A percentile compares a stretch with the other conserved stretches of the same genome.
phyloP scores from a whole-genome alignment of 2,888 invertebrate genomes.

The Limenitis camilla region DNA sequence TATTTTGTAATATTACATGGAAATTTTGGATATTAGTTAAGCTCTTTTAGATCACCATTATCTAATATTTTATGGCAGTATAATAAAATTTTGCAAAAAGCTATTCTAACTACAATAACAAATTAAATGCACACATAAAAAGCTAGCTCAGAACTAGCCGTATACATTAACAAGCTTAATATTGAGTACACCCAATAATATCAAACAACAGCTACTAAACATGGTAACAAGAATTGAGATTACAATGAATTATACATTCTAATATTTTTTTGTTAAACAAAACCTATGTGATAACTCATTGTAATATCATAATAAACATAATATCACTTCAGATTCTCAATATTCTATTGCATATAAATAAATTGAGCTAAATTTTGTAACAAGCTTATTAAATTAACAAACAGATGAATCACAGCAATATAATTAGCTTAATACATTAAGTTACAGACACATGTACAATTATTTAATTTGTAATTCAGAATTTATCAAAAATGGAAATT shows the following conservation, averaged over 20 bases:
- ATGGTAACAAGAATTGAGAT: slow-evolving; percentile 3
- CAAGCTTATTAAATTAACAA: background rate
- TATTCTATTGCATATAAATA: slow-evolving; percentile 3
- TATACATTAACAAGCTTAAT: background rate
- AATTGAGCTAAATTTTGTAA: slow-evolving; percentile 3
- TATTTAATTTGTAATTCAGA: background rate
- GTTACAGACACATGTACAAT: background rate
- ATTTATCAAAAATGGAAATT: background rate
- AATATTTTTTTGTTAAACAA: too few relatives aligned
- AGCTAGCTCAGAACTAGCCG: slow-evolving; percentile 14
- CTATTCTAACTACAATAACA: slow-evolving; percentile 8
- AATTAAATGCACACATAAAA: slow-evolving; percentile 16
- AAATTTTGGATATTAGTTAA: too few relatives aligned
- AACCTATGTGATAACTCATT: too few relatives aligned
- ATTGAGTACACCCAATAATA: background rate
- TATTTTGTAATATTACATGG: too few relatives aligned
- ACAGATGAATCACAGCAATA: background rate
- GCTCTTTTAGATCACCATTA: background rate
- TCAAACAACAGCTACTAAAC: slow-evolving; percentile 3
- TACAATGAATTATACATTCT: background rate
- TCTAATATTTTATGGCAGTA: background rate
- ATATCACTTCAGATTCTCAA: slow-evolving; percentile 4
- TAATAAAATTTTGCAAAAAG: slow-evolving; percentile 8
- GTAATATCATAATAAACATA: slow-evolving; percentile 3
- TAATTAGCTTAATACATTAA: background rate